Base-by-base conservation (phyloP, 1,140 invertebrate species). In the Sweltsa coloradensis region DNA sequence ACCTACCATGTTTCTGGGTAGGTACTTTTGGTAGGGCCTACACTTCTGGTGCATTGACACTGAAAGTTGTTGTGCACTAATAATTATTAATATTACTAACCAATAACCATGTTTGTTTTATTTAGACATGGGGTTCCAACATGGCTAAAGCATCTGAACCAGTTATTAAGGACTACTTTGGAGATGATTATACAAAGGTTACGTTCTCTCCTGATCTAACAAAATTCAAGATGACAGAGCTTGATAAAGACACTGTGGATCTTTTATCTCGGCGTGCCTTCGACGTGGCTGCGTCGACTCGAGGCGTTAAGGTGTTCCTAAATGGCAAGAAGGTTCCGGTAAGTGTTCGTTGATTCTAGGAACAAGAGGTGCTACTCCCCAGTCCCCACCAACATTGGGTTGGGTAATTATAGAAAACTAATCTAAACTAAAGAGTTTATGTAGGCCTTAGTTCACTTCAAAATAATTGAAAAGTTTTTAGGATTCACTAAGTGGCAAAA, bases 211-310 rank as follows among this genome's bases (percentile, higher is more conserved):
- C 97, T 0, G 97, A 99, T 73, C 70, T 99, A 51, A 50, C 70
- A 18, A 98, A 97, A 67, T 99, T 99, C 63, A 89, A 92, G 64
- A 99, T 99, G 97, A 75, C 84, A 0, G 75, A 69, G 43, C 66
- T 99, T 7, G 93, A 98, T 64, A 79, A 88, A 41, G 96, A 98
- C 63, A 97, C 95, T 56, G 84, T 98, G n/a, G 76, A 78, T 24
- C 62, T 99, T 7, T 91, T 99, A 81, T 84, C 83, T 1, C 72
- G 95, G 36, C 74, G 97, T 66, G 97, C 96, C 0, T 99, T 83
- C 63, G 97, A 99, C 69, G 76, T 99, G 23, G 96, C 95, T 24
- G 96, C 93, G 0, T 85, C 92, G 5, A 70, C 81, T 0, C 71
- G 75, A 49, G 91, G 91, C 2, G 92, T 99, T 0, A 94, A 94